Base-by-base conservation (phyloP, 2,888 invertebrate species). In the Merodon equestris region DNA sequence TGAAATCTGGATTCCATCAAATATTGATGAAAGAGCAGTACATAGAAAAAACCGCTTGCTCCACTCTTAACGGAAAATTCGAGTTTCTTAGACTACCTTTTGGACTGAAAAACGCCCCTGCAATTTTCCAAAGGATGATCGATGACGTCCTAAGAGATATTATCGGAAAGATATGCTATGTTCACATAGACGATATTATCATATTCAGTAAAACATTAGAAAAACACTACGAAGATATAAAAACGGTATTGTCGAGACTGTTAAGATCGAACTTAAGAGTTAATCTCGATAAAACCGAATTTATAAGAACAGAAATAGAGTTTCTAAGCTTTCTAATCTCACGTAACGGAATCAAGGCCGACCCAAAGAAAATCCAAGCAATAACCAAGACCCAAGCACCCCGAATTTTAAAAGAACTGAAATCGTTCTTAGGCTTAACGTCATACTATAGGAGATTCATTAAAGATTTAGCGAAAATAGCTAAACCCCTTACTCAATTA, bases 1-100 rank as follows among this genome's bases (percentile, higher is more conserved):
- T 79, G 14, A 66, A 60, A 19, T 71, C 70, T n/a, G 66, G 71
- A 14, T 81, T 81, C 42, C 51, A 81, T 17, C 81, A 81, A 57
- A 74, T 73, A 10, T 36, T 17, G 34, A 72, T 67, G 71, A 63
- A 67, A 58, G 54, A 63, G 40, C 34, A 14, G 1, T n/a, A n/a
- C n/a, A n/a, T n/a, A n/a, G n/a, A n/a, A n/a, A n/a, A n/a, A n/a
- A n/a, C n/a, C n/a, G n/a, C n/a, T n/a, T n/a, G n/a, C n/a, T n/a
- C n/a, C n/a, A n/a, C n/a, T n/a, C n/a, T n/a, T n/a, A n/a, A n/a
- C n/a, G n/a, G n/a, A n/a, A n/a, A n/a, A n/a, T n/a, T n/a, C n/a
- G n/a, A n/a, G n/a, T n/a, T n/a, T n/a, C n/a, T n/a, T n/a, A n/a
- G n/a, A n/a, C n/a, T n/a, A n/a, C n/a, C n/a, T n/a, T n/a, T n/a